Evolutionary conservation across 2,113 vertebrate genomes (phyloP).

Genomic region (Xiphias gladius): DNA sequence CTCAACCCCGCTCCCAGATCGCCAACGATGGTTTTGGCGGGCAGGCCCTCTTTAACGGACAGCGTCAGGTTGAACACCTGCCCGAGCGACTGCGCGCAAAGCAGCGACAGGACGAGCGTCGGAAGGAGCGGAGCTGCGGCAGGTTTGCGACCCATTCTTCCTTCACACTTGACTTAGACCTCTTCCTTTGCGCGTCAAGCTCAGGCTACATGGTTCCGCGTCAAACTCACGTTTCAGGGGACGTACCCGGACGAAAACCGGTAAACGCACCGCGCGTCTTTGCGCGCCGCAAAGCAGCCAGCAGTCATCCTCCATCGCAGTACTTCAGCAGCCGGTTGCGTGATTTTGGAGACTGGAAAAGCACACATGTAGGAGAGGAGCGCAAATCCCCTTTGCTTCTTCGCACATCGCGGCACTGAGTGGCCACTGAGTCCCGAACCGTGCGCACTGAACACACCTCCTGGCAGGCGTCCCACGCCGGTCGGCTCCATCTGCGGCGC

Average conservation of each 20-base stretch:
- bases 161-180: constrained; percentile 17
- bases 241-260: not conserved
- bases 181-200: not conserved
- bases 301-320: constrained; percentile 29
- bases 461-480: constrained; percentile 44
- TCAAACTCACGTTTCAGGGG: constrained; percentile 18
- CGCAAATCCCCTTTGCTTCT: constrained; percentile 18
- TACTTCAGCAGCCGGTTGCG: not conserved
- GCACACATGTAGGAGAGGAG: not conserved
- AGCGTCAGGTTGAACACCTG: constrained; percentile 90
- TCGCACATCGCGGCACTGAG: constrained; percentile 22
- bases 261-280: constrained; percentile 6
- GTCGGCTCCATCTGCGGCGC: constrained; percentile 66
- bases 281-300: constrained; percentile 15
- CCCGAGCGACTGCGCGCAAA: constrained; percentile 73
- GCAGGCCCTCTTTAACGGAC: constrained; percentile 89
- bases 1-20: constrained; percentile 88
- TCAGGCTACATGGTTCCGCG: constrained; percentile 41
- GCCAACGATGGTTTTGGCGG: constrained; percentile 89
- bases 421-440: constrained; percentile 8
- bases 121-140: constrained; percentile 27
- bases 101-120: constrained; percentile 51
- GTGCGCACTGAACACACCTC: constrained; percentile 54
- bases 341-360: constrained; percentile 13
- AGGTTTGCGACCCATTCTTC: constrained; percentile 47